Base-by-base conservation (phyloP, 2,797 vertebrate species). In the Epinephelus coioides region DNA sequence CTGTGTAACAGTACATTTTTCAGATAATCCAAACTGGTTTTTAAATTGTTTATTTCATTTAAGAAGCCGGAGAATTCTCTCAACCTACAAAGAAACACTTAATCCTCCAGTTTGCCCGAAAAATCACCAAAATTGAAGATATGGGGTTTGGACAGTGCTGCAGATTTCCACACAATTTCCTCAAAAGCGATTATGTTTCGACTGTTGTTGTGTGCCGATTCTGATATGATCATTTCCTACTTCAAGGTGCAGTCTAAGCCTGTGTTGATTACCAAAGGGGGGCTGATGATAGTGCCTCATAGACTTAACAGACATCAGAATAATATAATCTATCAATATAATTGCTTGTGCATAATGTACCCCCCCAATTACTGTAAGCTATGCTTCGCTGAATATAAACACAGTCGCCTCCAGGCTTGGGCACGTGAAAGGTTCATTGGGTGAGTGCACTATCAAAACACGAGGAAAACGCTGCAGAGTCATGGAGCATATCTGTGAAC, bases 311-410 rank as follows among this genome's bases (percentile, higher is more conserved):
- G 46, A 62, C 62, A 57, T 85, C 69, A 62, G 43, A 81, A 73
- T 76, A 81, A 61, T 62, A 77, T 62, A 62, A 78, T 86, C 84
- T 60, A 61, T 85, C 78, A 73, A 62, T 81, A 63, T 74, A 89
- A 86, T 62, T 77, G 67, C 68, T 17, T 49, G 62, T 71, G 76
- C 82, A 74, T 82, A 79, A 81, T 77, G 67, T 72, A 72, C 46
- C 57, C 54, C 67, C 67, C 74, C 69, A 83, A 88, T 90, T 89
- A 91, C 76, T 57, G 64, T 66, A 13, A 77, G 73, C 23, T 50
- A 14, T 12, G 81, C 78, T 60, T 64, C 51, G 18, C 38, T 80
- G 85, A 81, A 76, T 76, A 56, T 51, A 80, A 76, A 82, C 59
- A 63, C 7, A 0, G 44, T 70, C 15, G 60, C 79, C 74, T 84